phyloP scores from a whole-genome alignment of 2,888 invertebrate genomes.

The Andrena marginata region DNA sequence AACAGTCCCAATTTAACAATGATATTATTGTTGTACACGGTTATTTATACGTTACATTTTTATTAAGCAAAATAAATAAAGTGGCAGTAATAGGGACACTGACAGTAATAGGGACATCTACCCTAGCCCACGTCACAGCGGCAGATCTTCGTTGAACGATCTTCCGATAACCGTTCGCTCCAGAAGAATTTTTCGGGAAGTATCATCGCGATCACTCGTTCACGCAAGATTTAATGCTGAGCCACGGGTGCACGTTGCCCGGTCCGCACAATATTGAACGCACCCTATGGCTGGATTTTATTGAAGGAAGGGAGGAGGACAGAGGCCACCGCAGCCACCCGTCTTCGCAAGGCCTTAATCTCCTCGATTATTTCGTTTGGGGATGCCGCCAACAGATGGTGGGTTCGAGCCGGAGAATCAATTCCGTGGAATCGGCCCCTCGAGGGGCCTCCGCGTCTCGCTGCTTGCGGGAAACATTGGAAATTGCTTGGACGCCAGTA shows the following conservation, averaged over 20 bases:
- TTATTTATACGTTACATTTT: too few species aligned
- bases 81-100: too few species aligned
- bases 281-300: slow-evolving; percentile 66
- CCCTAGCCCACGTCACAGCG: too few species aligned
- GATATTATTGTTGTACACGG: too few species aligned
- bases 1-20: too few species aligned
- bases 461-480: slow-evolving; percentile 64
- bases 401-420: slow-evolving; percentile 71
- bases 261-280: slow-evolving; percentile 57
- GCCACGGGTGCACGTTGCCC: slow-evolving; percentile 52
- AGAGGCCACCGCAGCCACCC: slow-evolving; percentile 45
- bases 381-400: slow-evolving; percentile 75
- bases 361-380: slow-evolving; percentile 74
- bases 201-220: slow-evolving; percentile 46
- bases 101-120: too few species aligned
- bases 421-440: slow-evolving; percentile 74
- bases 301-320: slow-evolving; percentile 38
- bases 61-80: too few species aligned
- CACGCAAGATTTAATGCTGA: slow-evolving; percentile 43
- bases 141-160: too few species aligned
- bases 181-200: neutral
- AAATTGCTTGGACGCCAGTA: slow-evolving; percentile 68
- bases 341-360: slow-evolving; percentile 68
- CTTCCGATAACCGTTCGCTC: too few species aligned
- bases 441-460: slow-evolving; percentile 55